Conservation (phyloP, 2,888 invertebrate species). For the Scaptomyza caliginosa region DNA sequence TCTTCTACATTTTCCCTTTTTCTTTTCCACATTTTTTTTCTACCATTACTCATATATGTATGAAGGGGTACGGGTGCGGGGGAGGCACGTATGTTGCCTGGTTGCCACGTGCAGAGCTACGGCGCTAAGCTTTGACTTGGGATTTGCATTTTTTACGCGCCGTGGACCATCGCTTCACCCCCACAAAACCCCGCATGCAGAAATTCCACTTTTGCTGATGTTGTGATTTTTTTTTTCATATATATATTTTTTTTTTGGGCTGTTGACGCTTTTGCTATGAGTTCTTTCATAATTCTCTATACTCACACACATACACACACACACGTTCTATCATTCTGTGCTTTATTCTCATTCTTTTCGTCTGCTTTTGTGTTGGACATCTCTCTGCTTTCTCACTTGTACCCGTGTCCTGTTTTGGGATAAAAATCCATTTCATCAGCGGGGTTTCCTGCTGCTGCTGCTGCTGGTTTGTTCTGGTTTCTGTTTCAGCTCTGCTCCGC, state of each 20-base stretch:
- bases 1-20: not conserved
- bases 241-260: constrained; percentile 27
- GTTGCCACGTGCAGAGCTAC: constrained; percentile 72
- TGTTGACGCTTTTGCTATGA: constrained; percentile 78
- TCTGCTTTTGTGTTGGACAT: constrained; percentile 3
- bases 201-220: constrained; percentile 77
- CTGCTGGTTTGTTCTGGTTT: constrained; percentile 25
- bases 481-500: constrained; percentile 7
- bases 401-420: constrained; percentile 77
- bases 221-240: constrained; percentile 60
- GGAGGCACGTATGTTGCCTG: constrained; percentile 60
- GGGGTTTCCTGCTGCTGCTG: constrained; percentile 70
- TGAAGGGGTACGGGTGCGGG: not conserved
- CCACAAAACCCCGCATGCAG: not conserved
- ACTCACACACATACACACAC: no score
- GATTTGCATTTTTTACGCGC: constrained; percentile 81
- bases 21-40: constrained; percentile 28
- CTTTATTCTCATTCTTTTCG: constrained; percentile 1
- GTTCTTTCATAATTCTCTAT: constrained; percentile 57
- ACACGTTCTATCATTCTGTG: not conserved
- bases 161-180: constrained; percentile 41
- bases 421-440: constrained; percentile 80
- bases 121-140: constrained; percentile 82
- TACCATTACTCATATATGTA: constrained; percentile 64
- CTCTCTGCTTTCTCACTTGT: constrained; percentile 23